Percentiles rank a stretch among this genome's conserved stretches.
phyloP scores from a whole-genome alignment of 2,797 vertebrate genomes.

The Lagocephalus sceleratus region DNA sequence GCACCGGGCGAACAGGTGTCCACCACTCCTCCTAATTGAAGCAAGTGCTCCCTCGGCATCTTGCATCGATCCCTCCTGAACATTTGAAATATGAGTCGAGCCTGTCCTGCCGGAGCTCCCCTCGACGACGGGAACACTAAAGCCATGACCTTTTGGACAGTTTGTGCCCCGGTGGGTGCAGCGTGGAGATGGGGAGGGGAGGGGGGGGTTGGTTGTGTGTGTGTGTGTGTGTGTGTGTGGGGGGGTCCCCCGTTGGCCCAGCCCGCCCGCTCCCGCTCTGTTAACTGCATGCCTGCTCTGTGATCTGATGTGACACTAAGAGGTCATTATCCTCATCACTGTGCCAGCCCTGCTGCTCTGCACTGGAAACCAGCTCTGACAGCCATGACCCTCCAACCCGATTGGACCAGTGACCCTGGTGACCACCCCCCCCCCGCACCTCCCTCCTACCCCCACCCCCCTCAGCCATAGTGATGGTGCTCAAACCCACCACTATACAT shows the following conservation, averaged over 20 bases:
- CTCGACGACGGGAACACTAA: conserved; percentile 64
- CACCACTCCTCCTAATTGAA: conserved; percentile 44
- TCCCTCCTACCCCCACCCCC: conserved; percentile 25
- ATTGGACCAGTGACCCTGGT: conserved; percentile 58
- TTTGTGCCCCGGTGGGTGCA: conserved; percentile 48
- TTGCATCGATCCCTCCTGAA: conserved; percentile 56
- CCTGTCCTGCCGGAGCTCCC: conserved; percentile 54
- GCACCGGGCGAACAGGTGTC: conserved; percentile 46
- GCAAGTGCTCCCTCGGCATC: conserved; percentile 49
- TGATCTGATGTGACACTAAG: conserved; percentile 68
- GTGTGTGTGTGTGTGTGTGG: too few species aligned
- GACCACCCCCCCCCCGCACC: conserved; percentile 41
- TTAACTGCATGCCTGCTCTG: conserved; percentile 50
- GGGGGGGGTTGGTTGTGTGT: too few species aligned
- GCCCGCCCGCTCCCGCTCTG: conserved; percentile 42
- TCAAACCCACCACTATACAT: conserved; percentile 63
- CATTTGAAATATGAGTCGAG: conserved; percentile 62
- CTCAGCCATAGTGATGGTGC: conserved; percentile 69
- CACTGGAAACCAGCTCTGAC: conserved; percentile 70
- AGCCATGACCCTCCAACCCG: conserved; percentile 66
- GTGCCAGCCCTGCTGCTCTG: conserved; percentile 66
- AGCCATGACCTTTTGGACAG: conserved; percentile 50
- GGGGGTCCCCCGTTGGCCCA: conserved; percentile 1
- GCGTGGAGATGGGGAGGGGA: conserved; percentile 7
- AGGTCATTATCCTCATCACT: conserved; percentile 70